Percentiles rank a stretch among this genome's conserved stretches.
Evolutionary conservation across 2,113 vertebrate species (phyloP).

Genomic region (Asarcornis scutulata): DNA sequence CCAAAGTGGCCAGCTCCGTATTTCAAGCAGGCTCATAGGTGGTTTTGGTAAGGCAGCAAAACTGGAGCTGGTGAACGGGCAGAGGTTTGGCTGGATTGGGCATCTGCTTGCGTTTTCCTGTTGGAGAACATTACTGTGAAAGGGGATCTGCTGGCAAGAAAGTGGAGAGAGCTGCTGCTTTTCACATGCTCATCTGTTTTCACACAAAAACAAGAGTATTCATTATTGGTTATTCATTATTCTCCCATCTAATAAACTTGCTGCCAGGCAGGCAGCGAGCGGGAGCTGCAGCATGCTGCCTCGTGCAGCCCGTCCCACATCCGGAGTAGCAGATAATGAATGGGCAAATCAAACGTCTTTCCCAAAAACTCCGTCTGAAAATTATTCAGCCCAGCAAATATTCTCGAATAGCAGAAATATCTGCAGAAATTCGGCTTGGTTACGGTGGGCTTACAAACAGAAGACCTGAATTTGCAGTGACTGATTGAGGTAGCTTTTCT

Average conservation of each 20-base stretch:
- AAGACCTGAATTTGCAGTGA: neutral
- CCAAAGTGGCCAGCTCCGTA: accelerated
- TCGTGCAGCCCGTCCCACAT: neutral
- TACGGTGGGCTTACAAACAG: neutral
- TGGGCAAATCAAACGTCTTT: neutral
- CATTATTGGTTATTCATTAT: slow-evolving; percentile 62
- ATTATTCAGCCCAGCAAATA: neutral
- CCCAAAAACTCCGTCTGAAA: slow-evolving; percentile 14
- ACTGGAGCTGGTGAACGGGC: neutral
- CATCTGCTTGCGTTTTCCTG: neutral
- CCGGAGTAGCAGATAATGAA: neutral
- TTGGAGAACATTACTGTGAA: neutral
- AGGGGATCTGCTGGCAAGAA: neutral
- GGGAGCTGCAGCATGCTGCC: neutral
- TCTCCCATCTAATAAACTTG: slow-evolving; percentile 35
- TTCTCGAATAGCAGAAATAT: slow-evolving; percentile 32
- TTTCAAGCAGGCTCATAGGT: neutral
- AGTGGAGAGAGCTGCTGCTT: neutral
- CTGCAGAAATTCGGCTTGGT: slow-evolving; percentile 1
- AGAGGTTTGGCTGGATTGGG: neutral
- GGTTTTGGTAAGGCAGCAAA: neutral
- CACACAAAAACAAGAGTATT: neutral
- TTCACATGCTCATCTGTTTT: slow-evolving; percentile 30
- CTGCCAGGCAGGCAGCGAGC: neutral
- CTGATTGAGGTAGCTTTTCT: neutral